Base-by-base conservation (phyloP, 2,888 invertebrate species). In the Lissocephala sabroskyi region DNA sequence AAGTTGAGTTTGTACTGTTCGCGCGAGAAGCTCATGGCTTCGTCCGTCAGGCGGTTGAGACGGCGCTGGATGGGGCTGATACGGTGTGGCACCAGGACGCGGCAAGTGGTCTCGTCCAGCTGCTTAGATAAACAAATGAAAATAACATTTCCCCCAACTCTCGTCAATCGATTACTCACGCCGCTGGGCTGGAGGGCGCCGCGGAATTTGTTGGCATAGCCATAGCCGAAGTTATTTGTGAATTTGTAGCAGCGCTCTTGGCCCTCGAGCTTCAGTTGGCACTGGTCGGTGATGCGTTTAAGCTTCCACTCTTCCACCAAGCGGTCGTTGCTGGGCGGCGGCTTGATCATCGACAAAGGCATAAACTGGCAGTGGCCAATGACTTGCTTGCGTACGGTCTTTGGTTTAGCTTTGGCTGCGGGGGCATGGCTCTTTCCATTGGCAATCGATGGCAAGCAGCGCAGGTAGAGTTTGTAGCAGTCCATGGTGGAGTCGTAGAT, bases 1-100 rank as follows among this genome's bases (percentile, higher is more conserved):
- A 80, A 81, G 54, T 83, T 82, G 28, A 82, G 52, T 65, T 83
- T 83, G 59, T 84, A 84, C 46, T 82, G 80, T 17, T 83, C 82
- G 17, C 68, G 67, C 3, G 71, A 80, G 14, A 84, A 84, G 26
- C 79, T 75, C 39, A 74, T 79, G 36, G 61, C 49, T 52, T 84
- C 84, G 35, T 83, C 82, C 1, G 51, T 52, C 49, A 82, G 65
- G 9, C 84, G 74, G 36, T 79, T 73, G 41, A 80, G 62, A 1
- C 61, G 67, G 7, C 84, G 67, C 37, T 77, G 67, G 11, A 84
- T 46, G 0, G 82, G 74, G 39, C 84, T 83, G 0, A 62, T 45
- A 1, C 51, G 45, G 6, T 73, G 60, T 0, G 83, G 83, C 29
- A 79, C 75, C 4, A 71, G 55, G 10, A 84, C 66, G 5, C 79